phyloP scores from a whole-genome alignment of 2,888 invertebrate species.

The Aphelenchoides bicaudatus region DNA sequence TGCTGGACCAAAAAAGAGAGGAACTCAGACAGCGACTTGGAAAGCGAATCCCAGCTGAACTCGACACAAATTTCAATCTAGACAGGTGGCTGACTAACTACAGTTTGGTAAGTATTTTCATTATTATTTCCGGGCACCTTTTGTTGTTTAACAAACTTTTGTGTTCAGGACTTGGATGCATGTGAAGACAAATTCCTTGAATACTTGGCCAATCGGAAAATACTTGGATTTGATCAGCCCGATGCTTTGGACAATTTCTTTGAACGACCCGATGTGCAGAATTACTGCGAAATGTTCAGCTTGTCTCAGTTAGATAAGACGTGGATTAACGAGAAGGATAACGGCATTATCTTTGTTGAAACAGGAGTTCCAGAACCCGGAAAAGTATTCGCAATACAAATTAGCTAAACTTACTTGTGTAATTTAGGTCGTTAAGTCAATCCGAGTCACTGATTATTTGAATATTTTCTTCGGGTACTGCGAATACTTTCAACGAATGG shows the following conservation, averaged over 20 bases:
- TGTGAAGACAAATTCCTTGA: constrained; percentile 35
- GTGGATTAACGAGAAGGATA: constrained; percentile 36
- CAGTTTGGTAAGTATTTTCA: constrained; percentile 19
- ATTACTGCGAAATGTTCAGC: constrained; percentile 34
- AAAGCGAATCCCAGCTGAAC: constrained; percentile 28
- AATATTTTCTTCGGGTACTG: constrained; percentile 39
- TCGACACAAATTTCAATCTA: constrained; percentile 37
- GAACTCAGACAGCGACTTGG: constrained; percentile 23
- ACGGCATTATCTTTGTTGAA: constrained; percentile 42
- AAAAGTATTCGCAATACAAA: constrained; percentile 28
- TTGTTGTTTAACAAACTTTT: neutral
- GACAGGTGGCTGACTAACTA: constrained; percentile 35
- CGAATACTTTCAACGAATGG: constrained; percentile 37
- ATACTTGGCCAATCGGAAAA: constrained; percentile 36
- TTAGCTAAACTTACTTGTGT: neutral
- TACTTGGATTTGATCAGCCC: constrained; percentile 33
- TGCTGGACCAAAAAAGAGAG: constrained; percentile 18
- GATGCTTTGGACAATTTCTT: constrained; percentile 36
- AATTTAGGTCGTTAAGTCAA: constrained; percentile 36
- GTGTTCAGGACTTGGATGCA: constrained; percentile 30
- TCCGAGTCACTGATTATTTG: constrained; percentile 35
- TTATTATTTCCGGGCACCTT: constrained; percentile 15
- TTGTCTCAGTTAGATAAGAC: constrained; percentile 30
- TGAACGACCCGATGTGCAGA: constrained; percentile 27
- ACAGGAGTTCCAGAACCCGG: constrained; percentile 35